Evolutionary conservation across 53 echinoderm and acorn worm genomes (phyloP), one percentile per base, ranked within the genome.

Genomic region (Holothuria scabra): DNA sequence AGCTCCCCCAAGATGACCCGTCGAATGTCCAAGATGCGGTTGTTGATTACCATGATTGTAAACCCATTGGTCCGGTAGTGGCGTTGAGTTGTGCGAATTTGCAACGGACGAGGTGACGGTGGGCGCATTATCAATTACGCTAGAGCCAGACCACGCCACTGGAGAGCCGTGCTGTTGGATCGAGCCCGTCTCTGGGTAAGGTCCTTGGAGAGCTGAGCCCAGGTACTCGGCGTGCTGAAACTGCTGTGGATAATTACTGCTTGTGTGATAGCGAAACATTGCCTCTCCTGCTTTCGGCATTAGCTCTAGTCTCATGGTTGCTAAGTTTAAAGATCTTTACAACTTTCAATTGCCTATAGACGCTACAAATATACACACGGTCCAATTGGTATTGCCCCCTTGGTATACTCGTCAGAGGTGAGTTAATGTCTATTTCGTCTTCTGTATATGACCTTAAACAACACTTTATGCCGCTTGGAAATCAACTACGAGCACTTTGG

Each of bases 181-280:
- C 72, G 37, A 23, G 1, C 72, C 72, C 24, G 72, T 44, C 48
- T 72, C 72, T 11, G 46, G 25, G 16, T 72, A 44, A 21, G 74
- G 34, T 56, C 65, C 83, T 65, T 74, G 83, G 18, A 75, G 52
- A 29, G 72, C 48, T 34, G 69, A 38, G 21, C 35, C 32, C 49
- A 74, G 75, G 74, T 74, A 88, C 52, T 88, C 88, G 46, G 66
- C 44, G 63, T 88, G 75, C 26, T 88, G 88, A 60, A 61, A 48
- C 64, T 80, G 81, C 61, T 83, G 49, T 72, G 83, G 20, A 64
- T 48, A 69, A 34, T 69, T 69, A 18, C 44, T 33, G 35, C 69
- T 41, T n/a, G 69, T 34, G 34, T 69, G 69, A 22, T 69, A 69
- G 41, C 69, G 69, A 69, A 69, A 69, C 69, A 69, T 69, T 69